A percentile compares a stretch with the other conserved stretches of the same genome.
These are phyloP conservation scores for Thunnus thynnus DNA, from an alignment of 2,113 vertebrate species.

Conservation along the genomic window DNA sequence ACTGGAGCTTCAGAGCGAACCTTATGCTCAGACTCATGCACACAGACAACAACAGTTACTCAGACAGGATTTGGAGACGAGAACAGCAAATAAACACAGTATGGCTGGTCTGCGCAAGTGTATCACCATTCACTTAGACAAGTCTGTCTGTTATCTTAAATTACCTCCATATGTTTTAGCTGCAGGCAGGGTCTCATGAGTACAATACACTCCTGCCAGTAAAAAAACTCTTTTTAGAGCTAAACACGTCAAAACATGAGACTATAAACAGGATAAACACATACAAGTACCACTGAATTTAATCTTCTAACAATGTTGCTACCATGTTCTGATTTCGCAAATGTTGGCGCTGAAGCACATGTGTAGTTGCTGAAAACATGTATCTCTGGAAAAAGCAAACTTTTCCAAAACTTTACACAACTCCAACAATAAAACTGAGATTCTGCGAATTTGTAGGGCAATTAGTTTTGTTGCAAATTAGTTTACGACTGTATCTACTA, in stretches of 20 bases:
- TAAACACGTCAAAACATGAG: conserved; percentile 16
- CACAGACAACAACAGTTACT: neutral
- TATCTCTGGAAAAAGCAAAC: neutral
- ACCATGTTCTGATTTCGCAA: neutral
- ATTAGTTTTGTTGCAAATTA: no score
- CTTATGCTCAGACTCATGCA: neutral
- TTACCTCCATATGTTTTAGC: conserved; percentile 56
- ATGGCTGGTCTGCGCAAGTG: conserved; percentile 7
- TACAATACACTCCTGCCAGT: neutral
- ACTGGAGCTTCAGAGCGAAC: neutral
- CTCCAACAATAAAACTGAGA: no score
- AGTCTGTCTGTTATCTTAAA: conserved; percentile 20
- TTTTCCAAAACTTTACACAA: neutral
- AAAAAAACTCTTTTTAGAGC: conserved; percentile 10
- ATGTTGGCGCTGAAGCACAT: neutral
- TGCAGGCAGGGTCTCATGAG: conserved; percentile 26
- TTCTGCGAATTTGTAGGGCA: no score
- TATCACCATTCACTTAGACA: conserved; percentile 23
- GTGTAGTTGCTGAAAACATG: neutral
- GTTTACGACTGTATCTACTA: no score
- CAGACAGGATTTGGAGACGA: conserved; percentile 27
- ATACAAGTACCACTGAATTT: neutral
- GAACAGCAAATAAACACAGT: conserved; percentile 43
- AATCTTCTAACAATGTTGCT: neutral
- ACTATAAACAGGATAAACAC: conserved; percentile 11